Base-by-base conservation (phyloP, 2,113 vertebrate genomes). In the Apeltes quadracus region DNA sequence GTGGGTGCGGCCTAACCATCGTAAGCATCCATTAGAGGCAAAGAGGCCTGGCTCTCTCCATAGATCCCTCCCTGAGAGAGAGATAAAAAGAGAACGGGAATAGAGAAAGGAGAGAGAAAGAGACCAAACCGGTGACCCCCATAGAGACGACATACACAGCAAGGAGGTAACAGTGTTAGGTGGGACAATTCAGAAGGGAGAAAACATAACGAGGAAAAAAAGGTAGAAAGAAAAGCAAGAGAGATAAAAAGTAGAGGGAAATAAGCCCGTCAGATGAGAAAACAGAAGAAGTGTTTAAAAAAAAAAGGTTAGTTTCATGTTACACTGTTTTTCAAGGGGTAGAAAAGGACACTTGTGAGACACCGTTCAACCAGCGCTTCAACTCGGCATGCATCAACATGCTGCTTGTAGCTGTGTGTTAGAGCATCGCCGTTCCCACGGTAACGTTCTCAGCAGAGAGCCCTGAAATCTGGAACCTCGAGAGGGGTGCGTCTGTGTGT, bases 1-100 rank as follows among this genome's bases (percentile, higher is more conserved):
- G 89, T 84, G 86, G 92, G 91, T 87, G 92, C 84, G 64, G 91
- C 86, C 94, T 94, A 94, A 94, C 94, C 94, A 90, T 94, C 93
- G 78, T 93, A 94, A 87, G 93, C 92, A 88, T 94, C 93, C 89
- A 93, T 71, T 63, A 94, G 89, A 91, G 92, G 93, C 91, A 93
- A 69, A 82, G 92, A 92, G 61, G 90, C 91, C 84, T 90, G 90
- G 80, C 91, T 92, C 85, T 91, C 88, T 84, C 89, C 93, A 92
- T 91, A 92, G 88, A 91, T 88, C 87, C 85, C 93, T 87, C 94
- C 92, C 94, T 94, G 83, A 83, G 89, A 86, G 74, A 76, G 58
- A 79, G 59, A 82, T 2, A 50, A 34, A 61, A 14, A 7, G 23
- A 59, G 61, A 44, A 38, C 27, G 34, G 66, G 27, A 69, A 32